A percentile compares a stretch with the other conserved stretches of the same genome.
Conservation (phyloP, 2,888 invertebrate species). For the Leucophenga montana region DNA sequence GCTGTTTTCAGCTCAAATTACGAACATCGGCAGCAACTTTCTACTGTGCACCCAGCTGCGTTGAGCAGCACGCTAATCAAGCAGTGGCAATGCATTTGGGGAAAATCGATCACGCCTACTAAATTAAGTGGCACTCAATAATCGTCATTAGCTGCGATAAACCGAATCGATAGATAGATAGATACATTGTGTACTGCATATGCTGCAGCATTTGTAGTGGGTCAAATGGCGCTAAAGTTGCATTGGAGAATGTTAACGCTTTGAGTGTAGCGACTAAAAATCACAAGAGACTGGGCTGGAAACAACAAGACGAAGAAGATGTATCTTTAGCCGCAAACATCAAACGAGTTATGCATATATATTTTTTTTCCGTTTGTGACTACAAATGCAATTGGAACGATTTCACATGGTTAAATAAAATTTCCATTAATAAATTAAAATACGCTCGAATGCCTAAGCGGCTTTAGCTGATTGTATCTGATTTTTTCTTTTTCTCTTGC, state of each 20-base stretch:
- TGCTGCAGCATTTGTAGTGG: conserved; percentile 38
- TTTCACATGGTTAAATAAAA: conserved; percentile 38
- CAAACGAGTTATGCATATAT: conserved; percentile 11
- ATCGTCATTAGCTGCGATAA: conserved; percentile 64
- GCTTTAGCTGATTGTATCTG: conserved; percentile 47
- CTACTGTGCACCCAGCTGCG: neutral
- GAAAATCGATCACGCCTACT: conserved; percentile 59
- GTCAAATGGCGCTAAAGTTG: conserved; percentile 41
- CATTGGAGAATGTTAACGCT: conserved; percentile 17
- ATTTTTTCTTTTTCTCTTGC: neutral
- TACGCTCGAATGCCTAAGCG: conserved; percentile 49
- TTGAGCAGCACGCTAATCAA: neutral
- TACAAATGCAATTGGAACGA: neutral
- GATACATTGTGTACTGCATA: too few relatives aligned
- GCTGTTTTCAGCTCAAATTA: neutral
- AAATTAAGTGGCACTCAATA: conserved; percentile 68
- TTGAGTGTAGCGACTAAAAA: conserved; percentile 4
- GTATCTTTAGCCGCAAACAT: conserved; percentile 4
- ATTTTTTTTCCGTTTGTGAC: neutral
- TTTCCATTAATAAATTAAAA: conserved; percentile 51
- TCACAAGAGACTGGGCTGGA: neutral
- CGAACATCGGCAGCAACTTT: neutral
- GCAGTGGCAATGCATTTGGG: conserved; percentile 48
- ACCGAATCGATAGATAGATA: conserved; percentile 39
- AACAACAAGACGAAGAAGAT: too few relatives aligned